Evolutionary conservation across 1,140 invertebrate genomes (phyloP).

Genomic region (Diachasmimorpha longicaudata): DNA sequence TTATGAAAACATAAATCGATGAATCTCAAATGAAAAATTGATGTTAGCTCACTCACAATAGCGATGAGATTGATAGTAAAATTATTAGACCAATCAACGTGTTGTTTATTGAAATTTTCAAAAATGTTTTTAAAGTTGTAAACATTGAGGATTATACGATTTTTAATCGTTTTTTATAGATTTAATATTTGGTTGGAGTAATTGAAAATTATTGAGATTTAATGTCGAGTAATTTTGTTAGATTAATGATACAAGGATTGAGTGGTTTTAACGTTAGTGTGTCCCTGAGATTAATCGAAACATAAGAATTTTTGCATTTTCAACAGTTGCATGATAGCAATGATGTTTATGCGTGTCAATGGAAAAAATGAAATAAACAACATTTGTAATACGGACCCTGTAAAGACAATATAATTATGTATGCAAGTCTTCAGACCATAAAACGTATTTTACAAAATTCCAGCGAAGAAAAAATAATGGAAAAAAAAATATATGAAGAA

Average conservation of each 20-base stretch:
- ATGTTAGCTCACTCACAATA: constrained; percentile 11
- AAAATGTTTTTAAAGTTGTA: constrained; percentile 11
- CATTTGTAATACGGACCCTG: constrained; percentile 34
- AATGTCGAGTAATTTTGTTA: background rate
- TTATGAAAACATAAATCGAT: background rate
- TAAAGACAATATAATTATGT: constrained; percentile 37
- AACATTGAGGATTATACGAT: constrained; percentile 1
- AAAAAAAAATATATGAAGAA: constrained; percentile 5
- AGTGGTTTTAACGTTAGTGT: background rate
- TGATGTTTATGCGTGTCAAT: constrained; percentile 11
- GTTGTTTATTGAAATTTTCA: background rate
- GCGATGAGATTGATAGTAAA: background rate
- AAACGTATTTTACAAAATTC: constrained; percentile 12
- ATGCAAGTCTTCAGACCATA: constrained; percentile 33
- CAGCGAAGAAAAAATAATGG: background rate
- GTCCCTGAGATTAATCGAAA: background rate
- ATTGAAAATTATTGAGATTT: constrained; percentile 11
- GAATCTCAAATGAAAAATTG: background rate
- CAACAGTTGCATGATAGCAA: constrained; percentile 19
- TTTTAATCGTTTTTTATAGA: constrained; percentile 7
- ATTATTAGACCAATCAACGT: constrained; percentile 12
- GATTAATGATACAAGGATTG: background rate
- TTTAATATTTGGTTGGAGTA: background rate
- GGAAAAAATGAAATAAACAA: constrained; percentile 14
- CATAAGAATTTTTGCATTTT: constrained; percentile 23